Conservation (phyloP, 2,113 vertebrate species). For the Rhizomys pruinosus region DNA sequence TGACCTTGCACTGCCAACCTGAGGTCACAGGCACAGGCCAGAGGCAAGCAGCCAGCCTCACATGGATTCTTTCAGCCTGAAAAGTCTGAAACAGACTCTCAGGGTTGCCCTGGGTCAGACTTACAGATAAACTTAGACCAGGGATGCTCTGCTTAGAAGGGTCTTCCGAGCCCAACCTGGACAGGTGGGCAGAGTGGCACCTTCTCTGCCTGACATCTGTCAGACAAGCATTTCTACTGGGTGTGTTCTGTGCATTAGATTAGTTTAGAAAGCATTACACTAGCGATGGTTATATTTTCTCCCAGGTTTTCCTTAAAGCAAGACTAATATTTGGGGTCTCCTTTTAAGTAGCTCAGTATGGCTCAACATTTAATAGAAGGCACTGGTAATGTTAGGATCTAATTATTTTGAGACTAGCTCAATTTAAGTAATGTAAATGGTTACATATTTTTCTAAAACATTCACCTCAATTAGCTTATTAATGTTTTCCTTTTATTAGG, state of each 20-base stretch:
- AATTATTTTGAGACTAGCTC: constrained; percentile 43
- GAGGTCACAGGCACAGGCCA: neutral
- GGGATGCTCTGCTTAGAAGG: neutral
- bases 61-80: neutral
- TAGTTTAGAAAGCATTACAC: constrained; percentile 4
- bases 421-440: constrained; percentile 23
- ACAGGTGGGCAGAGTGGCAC: neutral
- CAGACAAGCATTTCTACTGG: neutral
- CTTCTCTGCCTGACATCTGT: neutral
- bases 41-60: neutral
- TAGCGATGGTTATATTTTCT: neutral
- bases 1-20: neutral
- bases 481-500: constrained; percentile 74
- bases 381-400: neutral
- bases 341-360: constrained; percentile 42
- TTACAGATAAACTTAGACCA: neutral
- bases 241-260: neutral
- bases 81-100: neutral
- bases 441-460: constrained; percentile 49
- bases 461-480: constrained; percentile 76
- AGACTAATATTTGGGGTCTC: constrained; percentile 17
- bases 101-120: neutral
- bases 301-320: constrained; percentile 50
- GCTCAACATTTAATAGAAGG: constrained; percentile 55
- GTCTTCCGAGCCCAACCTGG: neutral